Evolutionary conservation across 2,888 invertebrate species (phyloP).

Genomic region (Baccha elongata): DNA sequence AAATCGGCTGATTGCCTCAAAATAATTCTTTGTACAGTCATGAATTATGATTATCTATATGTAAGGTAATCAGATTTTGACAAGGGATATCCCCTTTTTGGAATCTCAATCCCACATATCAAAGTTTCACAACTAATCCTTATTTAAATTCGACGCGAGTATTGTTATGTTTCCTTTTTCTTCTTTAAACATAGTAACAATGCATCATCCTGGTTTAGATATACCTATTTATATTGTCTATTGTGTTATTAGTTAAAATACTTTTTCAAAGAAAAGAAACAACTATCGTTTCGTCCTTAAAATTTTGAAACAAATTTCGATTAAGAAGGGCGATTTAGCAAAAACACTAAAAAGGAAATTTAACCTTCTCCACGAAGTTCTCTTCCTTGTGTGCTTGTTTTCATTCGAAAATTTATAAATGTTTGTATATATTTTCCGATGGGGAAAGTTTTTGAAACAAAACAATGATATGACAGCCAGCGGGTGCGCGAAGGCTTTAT

Average conservation of each 20-base stretch:
- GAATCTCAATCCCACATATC: constrained; percentile 51
- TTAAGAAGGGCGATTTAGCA: constrained; percentile 36
- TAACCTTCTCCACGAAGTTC: not conserved
- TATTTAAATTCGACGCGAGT: constrained; percentile 2
- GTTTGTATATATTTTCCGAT: constrained; percentile 8
- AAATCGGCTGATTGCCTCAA: not conserved
- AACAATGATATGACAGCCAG: constrained; percentile 27
- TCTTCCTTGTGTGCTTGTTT: not conserved
- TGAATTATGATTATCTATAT: constrained; percentile 64
- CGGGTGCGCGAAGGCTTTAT: constrained; percentile 2
- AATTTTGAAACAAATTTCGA: constrained; percentile 53
- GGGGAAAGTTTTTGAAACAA: constrained; percentile 35
- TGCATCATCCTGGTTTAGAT: not conserved
- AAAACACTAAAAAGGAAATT: constrained; percentile 19
- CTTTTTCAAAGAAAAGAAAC: constrained; percentile 32
- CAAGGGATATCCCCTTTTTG: constrained; percentile 57
- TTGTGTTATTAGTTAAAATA: constrained; percentile 18
- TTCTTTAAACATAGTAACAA: not conserved
- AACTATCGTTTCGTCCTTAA: constrained; percentile 42
- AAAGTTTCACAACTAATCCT: constrained; percentile 40
- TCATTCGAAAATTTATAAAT: not conserved
- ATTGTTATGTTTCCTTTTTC: not conserved
- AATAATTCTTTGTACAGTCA: constrained; percentile 30
- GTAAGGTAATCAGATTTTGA: constrained; percentile 62
- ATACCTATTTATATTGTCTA: not conserved